Base-by-base conservation (phyloP, 2,888 invertebrate genomes). In the Lordiphosa andalusiaca region DNA sequence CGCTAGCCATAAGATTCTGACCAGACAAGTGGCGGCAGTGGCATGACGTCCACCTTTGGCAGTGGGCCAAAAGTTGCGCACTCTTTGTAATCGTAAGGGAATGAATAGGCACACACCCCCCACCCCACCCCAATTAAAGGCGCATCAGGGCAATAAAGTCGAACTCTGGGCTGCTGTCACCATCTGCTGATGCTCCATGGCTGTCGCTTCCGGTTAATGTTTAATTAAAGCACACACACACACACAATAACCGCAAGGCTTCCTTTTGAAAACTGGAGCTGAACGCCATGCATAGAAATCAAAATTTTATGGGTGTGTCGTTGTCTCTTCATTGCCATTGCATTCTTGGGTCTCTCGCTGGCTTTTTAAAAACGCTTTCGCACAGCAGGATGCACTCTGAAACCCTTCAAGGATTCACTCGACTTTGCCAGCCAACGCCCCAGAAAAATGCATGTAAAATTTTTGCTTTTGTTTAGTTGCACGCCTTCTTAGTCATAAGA, bases 1-100 rank as follows among this genome's bases (percentile, higher is more conserved):
- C 41, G 25, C 35, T 23, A 10, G 10, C 39, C 25, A 33, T 33
- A 42, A 13, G 30, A 30, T 30, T 30, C 30, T 30, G 25, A 30
- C 56, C 64, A 65, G 65, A 60, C 69, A 78, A 75, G 73, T 66
- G 73, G 67, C 64, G 75, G 66, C 82, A 39, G 68, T 70, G 67
- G 71, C 68, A 71, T 84, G 85, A 83, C 85, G 80, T 83, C 55
- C 60, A 53, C 65, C 49, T 57, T 73, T 81, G 80, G 80, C 83
- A 39, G n/a, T 40, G 23, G 51, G 84, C 80, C 80, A 81, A 73
- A 25, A 53, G 53, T 71, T 77, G 82, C 77, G 60, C 57, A 53
- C 54, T 56, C 41, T 25, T 21, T 51, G 40, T 30, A 53, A 47
- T 59, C 44, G 21, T 16, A 39, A 30, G 55, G 9, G 36, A 47